phyloP scores from a whole-genome alignment of 2,888 invertebrate genomes.

The Stomorhina lunata region DNA sequence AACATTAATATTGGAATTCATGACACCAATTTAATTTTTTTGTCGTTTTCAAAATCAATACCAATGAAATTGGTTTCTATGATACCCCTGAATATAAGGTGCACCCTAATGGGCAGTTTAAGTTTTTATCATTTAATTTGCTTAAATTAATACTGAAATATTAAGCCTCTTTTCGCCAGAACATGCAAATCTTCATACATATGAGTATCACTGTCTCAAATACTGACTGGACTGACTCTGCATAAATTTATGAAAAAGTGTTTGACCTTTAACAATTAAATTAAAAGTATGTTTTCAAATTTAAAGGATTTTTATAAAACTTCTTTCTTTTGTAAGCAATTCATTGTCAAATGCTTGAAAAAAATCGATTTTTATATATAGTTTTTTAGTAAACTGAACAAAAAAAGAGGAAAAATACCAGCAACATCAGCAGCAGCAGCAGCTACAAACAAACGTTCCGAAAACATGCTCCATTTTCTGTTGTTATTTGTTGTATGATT shows the following conservation, averaged over 20 bases:
- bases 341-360: constrained; percentile 24
- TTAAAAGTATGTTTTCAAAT: constrained; percentile 41
- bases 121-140: constrained; percentile 51
- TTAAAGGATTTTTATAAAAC: constrained; percentile 7
- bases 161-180: not conserved
- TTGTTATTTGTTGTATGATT: constrained; percentile 60
- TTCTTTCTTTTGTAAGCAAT: not conserved
- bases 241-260: constrained; percentile 35
- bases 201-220: no score
- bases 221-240: not conserved
- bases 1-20: no score
- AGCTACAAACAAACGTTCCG: not conserved
- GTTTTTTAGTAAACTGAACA: not conserved
- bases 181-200: not conserved
- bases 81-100: not conserved
- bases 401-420: constrained; percentile 8
- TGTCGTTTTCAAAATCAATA: no score
- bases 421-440: not conserved
- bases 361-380: constrained; percentile 47
- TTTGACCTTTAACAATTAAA: constrained; percentile 53
- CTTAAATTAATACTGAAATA: constrained; percentile 37
- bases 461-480: constrained; percentile 65
- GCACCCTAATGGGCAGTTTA: not conserved
- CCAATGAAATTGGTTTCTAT: no score
- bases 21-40: no score